A percentile compares a stretch with the other conserved stretches of the same genome.
These are phyloP conservation scores for Papilio dardanus DNA, from an alignment of 1,140 invertebrate genomes.

Conservation along the genomic window DNA sequence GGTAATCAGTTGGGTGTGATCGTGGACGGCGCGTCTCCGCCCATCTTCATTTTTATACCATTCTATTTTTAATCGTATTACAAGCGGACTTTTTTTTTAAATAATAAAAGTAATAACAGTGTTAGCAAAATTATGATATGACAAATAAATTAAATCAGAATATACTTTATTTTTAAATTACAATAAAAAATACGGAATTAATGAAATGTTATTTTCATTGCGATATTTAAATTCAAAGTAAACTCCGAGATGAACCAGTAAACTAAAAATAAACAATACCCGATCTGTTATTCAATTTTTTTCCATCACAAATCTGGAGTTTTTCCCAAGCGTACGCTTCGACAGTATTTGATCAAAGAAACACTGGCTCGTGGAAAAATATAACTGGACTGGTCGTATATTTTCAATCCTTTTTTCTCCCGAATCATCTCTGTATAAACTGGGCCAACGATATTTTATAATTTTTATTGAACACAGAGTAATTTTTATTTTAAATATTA, in stretches of 20 bases:
- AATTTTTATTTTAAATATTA: neutral
- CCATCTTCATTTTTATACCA: conserved; percentile 29
- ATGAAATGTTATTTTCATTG: neutral
- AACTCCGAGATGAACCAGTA: conserved; percentile 19
- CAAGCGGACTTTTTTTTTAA: neutral
- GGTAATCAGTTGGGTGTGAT: conserved; percentile 62
- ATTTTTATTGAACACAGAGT: neutral
- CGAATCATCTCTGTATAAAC: conserved; percentile 15
- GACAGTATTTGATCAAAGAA: conserved; percentile 26
- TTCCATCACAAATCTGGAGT: conserved; percentile 23
- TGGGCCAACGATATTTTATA: neutral
- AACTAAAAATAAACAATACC: conserved; percentile 23
- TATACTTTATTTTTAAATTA: neutral
- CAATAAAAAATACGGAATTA: neutral
- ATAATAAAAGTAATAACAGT: neutral
- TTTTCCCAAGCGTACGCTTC: conserved; percentile 22
- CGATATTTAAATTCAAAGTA: conserved; percentile 18
- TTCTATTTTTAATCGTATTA: conserved; percentile 23
- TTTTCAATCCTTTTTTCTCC: conserved; percentile 16
- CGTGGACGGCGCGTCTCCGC: conserved; percentile 42
- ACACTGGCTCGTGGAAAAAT: conserved; percentile 11
- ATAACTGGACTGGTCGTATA: conserved; percentile 19
- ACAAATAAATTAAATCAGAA: too few relatives aligned
- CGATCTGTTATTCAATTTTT: conserved; percentile 27
- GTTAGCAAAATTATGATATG: neutral